A percentile compares a stretch with the other conserved stretches of the same genome.
Evolutionary conservation across 2,888 invertebrate species (phyloP).

Genomic region (Scelioninae gen. 2): DNA sequence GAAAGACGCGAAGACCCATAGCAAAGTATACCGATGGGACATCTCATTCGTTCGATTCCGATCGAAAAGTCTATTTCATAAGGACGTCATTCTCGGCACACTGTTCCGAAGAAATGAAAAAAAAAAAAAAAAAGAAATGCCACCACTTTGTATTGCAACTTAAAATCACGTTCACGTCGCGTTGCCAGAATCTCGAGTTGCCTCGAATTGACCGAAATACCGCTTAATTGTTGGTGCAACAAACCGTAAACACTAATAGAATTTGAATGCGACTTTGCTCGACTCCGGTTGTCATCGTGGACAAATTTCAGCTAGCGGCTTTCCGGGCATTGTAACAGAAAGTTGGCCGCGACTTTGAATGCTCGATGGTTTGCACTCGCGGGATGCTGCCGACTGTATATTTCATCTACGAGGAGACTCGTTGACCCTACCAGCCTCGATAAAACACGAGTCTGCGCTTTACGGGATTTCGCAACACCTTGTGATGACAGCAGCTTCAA

Average conservation of each 20-base stretch:
- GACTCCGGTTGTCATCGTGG: too few species aligned
- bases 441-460: constrained; percentile 55
- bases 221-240: constrained; percentile 12
- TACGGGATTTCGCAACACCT: constrained; percentile 49
- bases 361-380: constrained; percentile 67
- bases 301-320: constrained; percentile 7
- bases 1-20: constrained; percentile 64
- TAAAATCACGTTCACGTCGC: not conserved
- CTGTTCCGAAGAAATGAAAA: not conserved
- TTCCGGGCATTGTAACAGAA: constrained; percentile 9
- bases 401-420: constrained; percentile 52
- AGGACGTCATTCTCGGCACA: not conserved
- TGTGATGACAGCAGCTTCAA: constrained; percentile 47
- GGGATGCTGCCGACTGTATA: constrained; percentile 67
- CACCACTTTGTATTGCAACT: too few species aligned
- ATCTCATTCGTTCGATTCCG: constrained; percentile 41
- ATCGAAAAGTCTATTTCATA: not conserved
- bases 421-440: constrained; percentile 57
- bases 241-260: not conserved
- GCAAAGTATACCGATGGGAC: constrained; percentile 59
- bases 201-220: not conserved
- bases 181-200: not conserved
- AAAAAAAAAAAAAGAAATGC: too few species aligned
- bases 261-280: not conserved
- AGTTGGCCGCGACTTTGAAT: constrained; percentile 43